A percentile compares a stretch with the other conserved stretches of the same genome.
phyloP scores from a whole-genome alignment of 2,113 vertebrate species.

The Cebidichthys violaceus region DNA sequence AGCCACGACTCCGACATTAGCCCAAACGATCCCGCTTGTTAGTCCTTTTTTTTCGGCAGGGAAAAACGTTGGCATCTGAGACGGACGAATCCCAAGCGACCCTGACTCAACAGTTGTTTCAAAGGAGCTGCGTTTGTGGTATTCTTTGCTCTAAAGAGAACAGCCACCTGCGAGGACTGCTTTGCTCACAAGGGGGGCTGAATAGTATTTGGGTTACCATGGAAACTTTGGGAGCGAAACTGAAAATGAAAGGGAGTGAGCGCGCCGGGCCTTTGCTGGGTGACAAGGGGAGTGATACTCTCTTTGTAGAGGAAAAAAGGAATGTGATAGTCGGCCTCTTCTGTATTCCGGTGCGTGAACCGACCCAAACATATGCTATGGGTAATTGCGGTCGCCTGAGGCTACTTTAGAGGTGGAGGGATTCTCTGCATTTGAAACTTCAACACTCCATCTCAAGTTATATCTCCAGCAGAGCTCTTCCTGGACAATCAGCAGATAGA shows the following conservation, averaged over 20 bases:
- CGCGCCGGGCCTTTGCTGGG: constrained; percentile 47
- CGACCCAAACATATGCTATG: constrained; percentile 66
- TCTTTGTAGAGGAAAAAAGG: constrained; percentile 71
- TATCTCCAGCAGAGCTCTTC: constrained; percentile 43
- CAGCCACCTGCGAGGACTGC: constrained; percentile 63
- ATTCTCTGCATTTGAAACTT: constrained; percentile 50
- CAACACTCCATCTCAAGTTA: constrained; percentile 41
- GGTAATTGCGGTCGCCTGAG: constrained; percentile 52
- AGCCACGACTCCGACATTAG: neutral
- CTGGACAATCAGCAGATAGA: constrained; percentile 59
- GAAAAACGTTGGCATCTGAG: neutral
- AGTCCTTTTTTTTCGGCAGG: neutral
- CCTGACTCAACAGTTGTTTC: constrained; percentile 29
- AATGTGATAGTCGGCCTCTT: constrained; percentile 75
- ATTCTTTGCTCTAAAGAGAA: constrained; percentile 51
- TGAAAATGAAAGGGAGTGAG: constrained; percentile 67
- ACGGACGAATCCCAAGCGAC: neutral
- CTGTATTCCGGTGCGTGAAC: constrained; percentile 67
- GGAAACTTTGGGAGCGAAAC: constrained; percentile 69
- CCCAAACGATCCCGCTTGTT: constrained; percentile 7
- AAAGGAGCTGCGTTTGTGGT: constrained; percentile 34
- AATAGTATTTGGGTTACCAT: constrained; percentile 77
- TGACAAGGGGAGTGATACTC: constrained; percentile 67
- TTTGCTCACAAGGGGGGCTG: constrained; percentile 53
- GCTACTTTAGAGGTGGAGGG: constrained; percentile 43